These are phyloP conservation scores for Gymnogyps californianus DNA, from an alignment of 2,113 vertebrate genomes.

Conservation along the genomic window DNA sequence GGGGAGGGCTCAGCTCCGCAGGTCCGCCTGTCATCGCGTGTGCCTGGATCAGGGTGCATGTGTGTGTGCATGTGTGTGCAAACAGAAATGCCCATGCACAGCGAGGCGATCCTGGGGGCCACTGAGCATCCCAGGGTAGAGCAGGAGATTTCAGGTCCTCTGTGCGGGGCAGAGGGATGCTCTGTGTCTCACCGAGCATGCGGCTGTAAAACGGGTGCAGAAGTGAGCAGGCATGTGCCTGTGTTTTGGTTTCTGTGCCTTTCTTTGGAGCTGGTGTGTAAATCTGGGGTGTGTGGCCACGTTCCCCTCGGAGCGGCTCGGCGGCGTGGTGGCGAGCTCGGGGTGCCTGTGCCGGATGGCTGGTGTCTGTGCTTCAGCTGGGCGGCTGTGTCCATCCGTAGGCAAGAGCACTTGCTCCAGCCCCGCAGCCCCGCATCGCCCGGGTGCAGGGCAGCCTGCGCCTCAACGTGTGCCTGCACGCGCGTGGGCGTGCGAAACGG, in stretches of 20 bases:
- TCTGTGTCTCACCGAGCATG: not conserved
- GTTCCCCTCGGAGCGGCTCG: fast-evolving
- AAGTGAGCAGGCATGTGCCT: not conserved
- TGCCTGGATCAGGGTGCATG: not conserved
- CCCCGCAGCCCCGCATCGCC: fast-evolving
- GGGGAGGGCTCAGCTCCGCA: not conserved
- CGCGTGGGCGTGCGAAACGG: not conserved
- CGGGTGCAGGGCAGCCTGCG: fast-evolving
- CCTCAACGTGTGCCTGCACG: fast-evolving
- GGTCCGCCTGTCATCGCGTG: fast-evolving
- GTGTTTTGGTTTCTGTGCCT: not conserved
- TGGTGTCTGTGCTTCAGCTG: not conserved
- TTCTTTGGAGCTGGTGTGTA: not conserved
- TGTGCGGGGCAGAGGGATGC: not conserved
- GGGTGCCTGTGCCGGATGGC: not conserved
- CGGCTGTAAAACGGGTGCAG: not conserved
- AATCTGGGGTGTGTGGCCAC: not conserved
- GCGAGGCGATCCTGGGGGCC: not conserved
- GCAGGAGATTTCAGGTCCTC: not conserved
- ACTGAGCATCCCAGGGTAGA: not conserved
- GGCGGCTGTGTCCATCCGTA: not conserved
- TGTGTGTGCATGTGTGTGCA: not conserved
- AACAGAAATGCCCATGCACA: not conserved
- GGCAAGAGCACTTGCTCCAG: not conserved
- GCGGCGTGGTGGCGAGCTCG: not conserved